These are phyloP conservation scores for Brachyptera risi DNA, from an alignment of 2,888 invertebrate species.

Conservation along the genomic window DNA sequence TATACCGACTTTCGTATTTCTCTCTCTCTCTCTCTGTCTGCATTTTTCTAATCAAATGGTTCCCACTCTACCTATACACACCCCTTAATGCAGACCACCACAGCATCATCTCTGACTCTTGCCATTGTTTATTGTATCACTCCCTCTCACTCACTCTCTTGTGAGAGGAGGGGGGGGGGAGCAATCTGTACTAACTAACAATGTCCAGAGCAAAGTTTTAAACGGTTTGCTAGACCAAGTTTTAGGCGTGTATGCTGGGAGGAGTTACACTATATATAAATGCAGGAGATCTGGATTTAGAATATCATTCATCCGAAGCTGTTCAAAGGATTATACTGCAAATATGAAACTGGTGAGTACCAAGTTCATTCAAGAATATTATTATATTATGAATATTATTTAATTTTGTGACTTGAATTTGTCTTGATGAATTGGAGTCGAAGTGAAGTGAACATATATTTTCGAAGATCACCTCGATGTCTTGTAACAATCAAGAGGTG, in stretches of 20 bases:
- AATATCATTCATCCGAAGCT: constrained; percentile 1
- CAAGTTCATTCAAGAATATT: too few relatives aligned
- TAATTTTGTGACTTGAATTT: too few relatives aligned
- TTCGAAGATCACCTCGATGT: too few relatives aligned
- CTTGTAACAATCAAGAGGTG: too few relatives aligned
- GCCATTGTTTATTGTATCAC: background rate
- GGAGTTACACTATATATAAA: background rate
- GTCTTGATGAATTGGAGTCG: too few relatives aligned
- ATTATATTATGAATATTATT: too few relatives aligned
- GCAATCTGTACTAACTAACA: background rate
- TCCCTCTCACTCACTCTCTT: background rate
- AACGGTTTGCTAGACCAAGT: background rate
- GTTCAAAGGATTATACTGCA: background rate
- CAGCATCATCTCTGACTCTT: background rate
- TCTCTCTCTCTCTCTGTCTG: too few relatives aligned
- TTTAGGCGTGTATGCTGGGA: background rate
- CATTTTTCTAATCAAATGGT: too few relatives aligned
- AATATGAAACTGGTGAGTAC: background rate
- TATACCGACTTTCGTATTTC: too few relatives aligned
- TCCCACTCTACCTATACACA: too few relatives aligned
- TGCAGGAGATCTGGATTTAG: background rate
- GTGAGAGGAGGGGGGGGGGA: background rate
- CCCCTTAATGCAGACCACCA: too few relatives aligned
- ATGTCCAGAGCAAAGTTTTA: background rate
- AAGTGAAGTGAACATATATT: too few relatives aligned